phyloP scores from a whole-genome alignment of 2,113 vertebrate genomes.

The Pleuronectes platessa region DNA sequence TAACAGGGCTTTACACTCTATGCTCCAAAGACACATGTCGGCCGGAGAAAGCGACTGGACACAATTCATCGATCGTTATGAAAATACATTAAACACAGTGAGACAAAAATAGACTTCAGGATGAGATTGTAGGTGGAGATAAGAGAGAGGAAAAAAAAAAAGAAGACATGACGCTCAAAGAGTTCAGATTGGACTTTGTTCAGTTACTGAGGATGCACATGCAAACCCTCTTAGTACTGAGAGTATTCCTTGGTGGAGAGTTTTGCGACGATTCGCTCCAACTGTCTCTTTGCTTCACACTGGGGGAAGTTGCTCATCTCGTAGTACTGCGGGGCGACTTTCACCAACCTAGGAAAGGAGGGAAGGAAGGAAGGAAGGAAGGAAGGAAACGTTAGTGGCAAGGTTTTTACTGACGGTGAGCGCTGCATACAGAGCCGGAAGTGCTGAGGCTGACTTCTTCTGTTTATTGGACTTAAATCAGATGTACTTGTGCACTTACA shows the following conservation, averaged over 20 bases:
- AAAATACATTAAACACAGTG: constrained; percentile 83
- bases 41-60: constrained; percentile 82
- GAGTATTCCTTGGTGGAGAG: constrained; percentile 96
- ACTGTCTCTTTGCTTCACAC: constrained; percentile 97
- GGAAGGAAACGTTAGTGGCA: constrained; percentile 55
- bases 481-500: too few relatives aligned
- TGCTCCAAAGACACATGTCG: constrained; percentile 84
- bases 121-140: constrained; percentile 88
- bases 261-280: constrained; percentile 97
- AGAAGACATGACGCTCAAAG: constrained; percentile 75
- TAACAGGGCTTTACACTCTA: constrained; percentile 75
- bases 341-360: constrained; percentile 90
- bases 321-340: constrained; percentile 97
- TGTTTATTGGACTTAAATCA: too few relatives aligned
- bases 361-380: constrained; percentile 66
- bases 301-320: constrained; percentile 99
- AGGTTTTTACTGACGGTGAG: not conserved
- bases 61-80: constrained; percentile 81
- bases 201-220: constrained; percentile 43
- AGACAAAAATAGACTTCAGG: constrained; percentile 78
- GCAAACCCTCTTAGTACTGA: constrained; percentile 87
- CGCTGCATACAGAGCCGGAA: not conserved
- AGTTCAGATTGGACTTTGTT: constrained; percentile 76
- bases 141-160: constrained; percentile 77
- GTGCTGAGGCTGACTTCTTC: too few relatives aligned